phyloP scores from a whole-genome alignment of 2,888 invertebrate species.

The Lithophane socia region DNA sequence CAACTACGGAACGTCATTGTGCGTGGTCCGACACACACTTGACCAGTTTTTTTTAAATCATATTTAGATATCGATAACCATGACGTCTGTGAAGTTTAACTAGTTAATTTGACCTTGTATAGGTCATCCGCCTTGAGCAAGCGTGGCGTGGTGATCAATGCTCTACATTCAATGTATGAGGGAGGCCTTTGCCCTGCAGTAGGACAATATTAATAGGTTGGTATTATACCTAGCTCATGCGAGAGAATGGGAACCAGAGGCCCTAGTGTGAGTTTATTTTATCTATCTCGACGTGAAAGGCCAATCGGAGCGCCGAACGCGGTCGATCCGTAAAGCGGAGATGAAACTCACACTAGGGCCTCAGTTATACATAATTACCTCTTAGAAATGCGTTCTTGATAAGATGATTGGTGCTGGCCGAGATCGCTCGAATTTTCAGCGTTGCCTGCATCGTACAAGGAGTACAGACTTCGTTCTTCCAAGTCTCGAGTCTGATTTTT shows the following conservation, averaged over 20 bases:
- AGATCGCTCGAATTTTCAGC: slow-evolving; percentile 75
- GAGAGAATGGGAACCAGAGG: neutral
- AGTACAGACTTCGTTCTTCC: slow-evolving; percentile 78
- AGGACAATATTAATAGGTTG: neutral
- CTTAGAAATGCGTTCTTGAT: slow-evolving; percentile 59
- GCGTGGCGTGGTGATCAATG: neutral
- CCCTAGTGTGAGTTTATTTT: no score
- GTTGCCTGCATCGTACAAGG: slow-evolving; percentile 79
- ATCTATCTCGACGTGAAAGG: no score
- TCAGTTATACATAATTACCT: slow-evolving; percentile 37
- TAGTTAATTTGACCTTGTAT: neutral
- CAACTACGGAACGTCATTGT: no score
- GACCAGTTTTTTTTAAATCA: no score
- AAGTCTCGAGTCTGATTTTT: slow-evolving; percentile 68
- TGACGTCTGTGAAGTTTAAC: neutral
- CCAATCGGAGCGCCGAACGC: no score
- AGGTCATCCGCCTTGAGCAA: neutral
- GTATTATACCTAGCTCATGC: neutral
- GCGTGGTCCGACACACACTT: no score
- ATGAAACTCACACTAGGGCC: no score
- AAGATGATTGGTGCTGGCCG: slow-evolving; percentile 68
- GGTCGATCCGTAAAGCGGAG: no score
- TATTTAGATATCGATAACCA: neutral
- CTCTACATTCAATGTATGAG: neutral
- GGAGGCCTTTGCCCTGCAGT: neutral